Conservation (phyloP, 2,888 invertebrate species). For the Yponomeuta plumbellus region DNA sequence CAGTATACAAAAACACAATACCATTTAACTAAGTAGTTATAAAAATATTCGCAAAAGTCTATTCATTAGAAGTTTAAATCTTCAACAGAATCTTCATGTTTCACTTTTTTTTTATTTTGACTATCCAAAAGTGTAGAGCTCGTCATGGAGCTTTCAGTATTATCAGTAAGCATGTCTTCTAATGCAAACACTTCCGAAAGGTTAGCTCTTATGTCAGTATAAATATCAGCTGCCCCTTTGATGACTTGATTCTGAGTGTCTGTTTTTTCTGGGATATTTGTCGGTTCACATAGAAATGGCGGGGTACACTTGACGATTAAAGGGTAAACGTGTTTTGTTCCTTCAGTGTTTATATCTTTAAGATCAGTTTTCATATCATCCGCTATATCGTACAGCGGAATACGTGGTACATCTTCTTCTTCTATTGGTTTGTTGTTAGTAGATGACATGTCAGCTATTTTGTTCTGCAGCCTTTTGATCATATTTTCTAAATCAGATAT, state of each 20-base stretch:
- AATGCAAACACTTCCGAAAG: background rate
- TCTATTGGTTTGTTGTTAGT: conserved; percentile 24
- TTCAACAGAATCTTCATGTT: background rate
- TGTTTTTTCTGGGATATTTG: background rate
- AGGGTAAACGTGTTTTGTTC: background rate
- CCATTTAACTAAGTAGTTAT: too few relatives aligned
- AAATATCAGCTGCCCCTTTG: background rate
- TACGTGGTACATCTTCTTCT: conserved; percentile 4
- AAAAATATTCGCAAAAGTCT: background rate
- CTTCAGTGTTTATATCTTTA: background rate
- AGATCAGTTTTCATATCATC: background rate
- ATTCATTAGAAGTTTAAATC: background rate
- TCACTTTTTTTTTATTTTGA: background rate
- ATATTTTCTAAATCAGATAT: conserved; percentile 43
- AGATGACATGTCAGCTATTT: conserved; percentile 40
- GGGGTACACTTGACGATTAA: background rate
- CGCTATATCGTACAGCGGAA: background rate
- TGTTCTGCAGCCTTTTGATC: conserved; percentile 44
- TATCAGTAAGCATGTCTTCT: background rate
- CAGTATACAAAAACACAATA: too few relatives aligned
- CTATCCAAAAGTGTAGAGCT: background rate
- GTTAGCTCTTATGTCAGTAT: background rate
- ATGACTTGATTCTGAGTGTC: background rate
- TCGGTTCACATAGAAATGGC: background rate
- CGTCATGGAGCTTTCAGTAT: background rate